phyloP scores from a whole-genome alignment of 1,140 invertebrate species.

The Thaumatotibia leucotreta region DNA sequence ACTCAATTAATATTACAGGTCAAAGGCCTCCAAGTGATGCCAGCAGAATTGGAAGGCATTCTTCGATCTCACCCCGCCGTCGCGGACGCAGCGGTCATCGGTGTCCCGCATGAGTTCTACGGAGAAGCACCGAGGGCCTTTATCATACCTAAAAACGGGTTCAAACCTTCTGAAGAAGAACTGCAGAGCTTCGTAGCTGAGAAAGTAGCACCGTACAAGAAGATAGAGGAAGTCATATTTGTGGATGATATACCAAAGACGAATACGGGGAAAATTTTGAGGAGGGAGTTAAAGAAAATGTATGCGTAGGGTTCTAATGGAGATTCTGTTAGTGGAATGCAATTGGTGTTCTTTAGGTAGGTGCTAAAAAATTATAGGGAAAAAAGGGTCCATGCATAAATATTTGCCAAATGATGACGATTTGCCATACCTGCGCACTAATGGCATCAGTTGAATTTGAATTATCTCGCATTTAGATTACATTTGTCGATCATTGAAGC shows the following conservation, averaged over 20 bases:
- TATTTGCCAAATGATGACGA: no score
- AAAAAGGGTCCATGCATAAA: no score
- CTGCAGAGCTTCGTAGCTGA: conserved; percentile 79
- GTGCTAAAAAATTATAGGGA: background rate
- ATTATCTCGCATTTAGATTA: no score
- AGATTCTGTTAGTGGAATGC: background rate
- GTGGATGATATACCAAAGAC: conserved; percentile 85
- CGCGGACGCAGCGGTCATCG: conserved; percentile 89
- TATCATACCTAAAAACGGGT: conserved; percentile 77
- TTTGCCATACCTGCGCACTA: no score
- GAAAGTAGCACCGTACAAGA: conserved; percentile 84
- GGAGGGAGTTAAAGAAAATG: conserved; percentile 79
- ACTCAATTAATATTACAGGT: conserved; percentile 55
- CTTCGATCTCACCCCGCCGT: conserved; percentile 86
- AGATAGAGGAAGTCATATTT: conserved; percentile 84
- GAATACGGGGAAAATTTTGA: conserved; percentile 86
- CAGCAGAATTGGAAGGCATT: conserved; percentile 91
- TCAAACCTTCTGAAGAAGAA: conserved; percentile 69
- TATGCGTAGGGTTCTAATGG: conserved; percentile 30
- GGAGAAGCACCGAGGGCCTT: conserved; percentile 90
- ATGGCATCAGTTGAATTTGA: no score
- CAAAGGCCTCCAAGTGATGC: conserved; percentile 88
- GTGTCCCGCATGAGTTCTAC: conserved; percentile 84
- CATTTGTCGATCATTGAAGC: no score
- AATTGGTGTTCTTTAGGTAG: no score